Percentiles rank a stretch among this genome's conserved stretches.
Conservation (phyloP, 2,888 invertebrate species). For the Torymus auratus region DNA sequence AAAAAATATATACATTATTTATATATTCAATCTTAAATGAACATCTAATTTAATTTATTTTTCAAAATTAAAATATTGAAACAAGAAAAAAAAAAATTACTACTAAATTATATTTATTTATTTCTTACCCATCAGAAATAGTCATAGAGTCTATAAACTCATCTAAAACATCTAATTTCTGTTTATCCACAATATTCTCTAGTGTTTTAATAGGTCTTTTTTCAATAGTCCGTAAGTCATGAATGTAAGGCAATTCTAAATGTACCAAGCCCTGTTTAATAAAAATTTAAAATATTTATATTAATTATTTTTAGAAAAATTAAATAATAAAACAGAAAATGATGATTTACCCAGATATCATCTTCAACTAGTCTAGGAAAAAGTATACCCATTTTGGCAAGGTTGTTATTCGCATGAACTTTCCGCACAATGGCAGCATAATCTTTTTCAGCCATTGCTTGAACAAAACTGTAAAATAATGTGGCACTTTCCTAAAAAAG, state of each 20-base stretch:
- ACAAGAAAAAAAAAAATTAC: too few species aligned
- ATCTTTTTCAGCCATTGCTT: constrained; percentile 52
- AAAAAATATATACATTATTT: too few species aligned
- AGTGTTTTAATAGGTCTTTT: constrained; percentile 27
- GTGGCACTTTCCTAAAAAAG: constrained; percentile 40
- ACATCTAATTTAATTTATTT: too few species aligned
- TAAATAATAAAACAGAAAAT: background rate
- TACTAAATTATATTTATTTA: background rate
- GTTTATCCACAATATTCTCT: constrained; percentile 14
- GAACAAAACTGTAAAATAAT: constrained; percentile 56
- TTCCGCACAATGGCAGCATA: constrained; percentile 57
- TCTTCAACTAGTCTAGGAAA: constrained; percentile 55
- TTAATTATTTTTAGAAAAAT: background rate
- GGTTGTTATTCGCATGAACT: constrained; percentile 48
- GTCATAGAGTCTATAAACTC: constrained; percentile 59
- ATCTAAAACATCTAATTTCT: constrained; percentile 49
- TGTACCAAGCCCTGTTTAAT: constrained; percentile 57
- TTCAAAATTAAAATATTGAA: too few species aligned
- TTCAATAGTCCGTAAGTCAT: constrained; percentile 46
- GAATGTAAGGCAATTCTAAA: constrained; percentile 53
- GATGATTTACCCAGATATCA: constrained; percentile 53
- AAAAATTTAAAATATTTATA: constrained; percentile 12
- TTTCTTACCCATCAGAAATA: constrained; percentile 46
- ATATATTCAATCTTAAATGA: too few species aligned
- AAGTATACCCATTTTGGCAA: constrained; percentile 58